A percentile compares a stretch with the other conserved stretches of the same genome.
These are phyloP conservation scores for Malurus melanocephalus DNA, from an alignment of 2,113 vertebrate species.

Conservation along the genomic window DNA sequence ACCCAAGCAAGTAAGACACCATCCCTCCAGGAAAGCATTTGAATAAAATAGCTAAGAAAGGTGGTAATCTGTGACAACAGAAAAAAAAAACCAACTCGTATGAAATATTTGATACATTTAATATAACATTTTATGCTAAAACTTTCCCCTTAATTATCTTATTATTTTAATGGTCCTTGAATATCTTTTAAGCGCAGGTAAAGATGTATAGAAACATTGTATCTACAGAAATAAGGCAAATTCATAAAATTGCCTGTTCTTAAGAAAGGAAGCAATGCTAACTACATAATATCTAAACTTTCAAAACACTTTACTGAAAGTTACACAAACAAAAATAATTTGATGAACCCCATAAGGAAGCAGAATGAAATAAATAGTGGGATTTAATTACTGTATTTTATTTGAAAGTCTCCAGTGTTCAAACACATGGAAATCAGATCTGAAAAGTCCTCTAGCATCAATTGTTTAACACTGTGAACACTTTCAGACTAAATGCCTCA, in stretches of 20 bases:
- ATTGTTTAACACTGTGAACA: neutral
- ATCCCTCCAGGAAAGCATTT: neutral
- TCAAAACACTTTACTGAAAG: neutral
- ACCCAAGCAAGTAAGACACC: neutral
- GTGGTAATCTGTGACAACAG: neutral
- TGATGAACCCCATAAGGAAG: neutral
- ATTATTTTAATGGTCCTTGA: neutral
- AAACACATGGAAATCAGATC: neutral
- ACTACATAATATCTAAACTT: neutral
- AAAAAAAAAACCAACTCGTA: neutral
- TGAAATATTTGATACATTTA: neutral
- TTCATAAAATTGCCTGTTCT: neutral
- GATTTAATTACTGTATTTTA: neutral
- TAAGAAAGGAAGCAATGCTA: neutral
- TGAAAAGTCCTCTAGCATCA: neutral
- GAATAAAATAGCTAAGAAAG: neutral
- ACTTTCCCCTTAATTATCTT: neutral
- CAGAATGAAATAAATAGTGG: neutral
- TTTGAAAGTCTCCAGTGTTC: neutral
- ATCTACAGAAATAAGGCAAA: neutral
- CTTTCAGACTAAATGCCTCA: neutral
- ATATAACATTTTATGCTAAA: neutral
- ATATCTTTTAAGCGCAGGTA: neutral
- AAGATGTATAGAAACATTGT: neutral
- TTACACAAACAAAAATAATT: neutral